Evolutionary conservation across 92 coral and sea anemone species (phyloP), one percentile per base, ranked within the genome.

Genomic region (Zoanthus sociatus): DNA sequence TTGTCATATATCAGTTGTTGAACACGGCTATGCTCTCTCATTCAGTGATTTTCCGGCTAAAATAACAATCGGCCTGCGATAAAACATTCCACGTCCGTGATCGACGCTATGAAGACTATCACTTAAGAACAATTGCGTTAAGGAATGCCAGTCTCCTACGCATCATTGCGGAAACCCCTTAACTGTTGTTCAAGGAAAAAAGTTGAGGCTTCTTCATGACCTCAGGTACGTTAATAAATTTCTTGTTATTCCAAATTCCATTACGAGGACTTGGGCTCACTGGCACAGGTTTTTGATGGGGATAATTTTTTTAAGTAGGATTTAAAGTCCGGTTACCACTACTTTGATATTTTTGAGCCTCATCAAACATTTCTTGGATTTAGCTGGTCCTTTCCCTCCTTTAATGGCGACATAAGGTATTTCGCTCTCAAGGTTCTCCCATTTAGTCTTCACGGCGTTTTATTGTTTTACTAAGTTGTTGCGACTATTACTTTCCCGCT

Each of bases 111-210:
- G 0, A 37, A 37, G 14, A 3, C 51, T 86, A 5, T 66, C 79
- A 21, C 54, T 90, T 18, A 3, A 9, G 16, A 66, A 82, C 21
- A 67, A 69, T 78, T 91, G 85, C 33, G 71, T 91, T 11, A 44
- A 21, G 16, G 84, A 76, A 45, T 79, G 67, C 54, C 45, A 68
- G 21, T 11, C 1, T 7, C 84, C 93, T 2, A 0, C 16, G 2
- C 93, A 85, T 3, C 93, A 85, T 3, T 75, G 74, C 64, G 81
- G 82, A 13, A 90, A 90, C 42, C 90, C 93, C 15, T 64, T 90
- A 74, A 56, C 93, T 60, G 85, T 90, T 16, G 93, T 61, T 5
- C 82, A 87, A 55, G 93, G 90, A 8, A 86, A 87, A 67, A 84
- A 89, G 9, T 56, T 83, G 31, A 50, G 63, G 63, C 63, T 55